Percentiles rank a stretch among this genome's conserved stretches.
These are phyloP conservation scores for Philypnodon macrostomus DNA, from an alignment of 2,797 vertebrate species.

Conservation along the genomic window DNA sequence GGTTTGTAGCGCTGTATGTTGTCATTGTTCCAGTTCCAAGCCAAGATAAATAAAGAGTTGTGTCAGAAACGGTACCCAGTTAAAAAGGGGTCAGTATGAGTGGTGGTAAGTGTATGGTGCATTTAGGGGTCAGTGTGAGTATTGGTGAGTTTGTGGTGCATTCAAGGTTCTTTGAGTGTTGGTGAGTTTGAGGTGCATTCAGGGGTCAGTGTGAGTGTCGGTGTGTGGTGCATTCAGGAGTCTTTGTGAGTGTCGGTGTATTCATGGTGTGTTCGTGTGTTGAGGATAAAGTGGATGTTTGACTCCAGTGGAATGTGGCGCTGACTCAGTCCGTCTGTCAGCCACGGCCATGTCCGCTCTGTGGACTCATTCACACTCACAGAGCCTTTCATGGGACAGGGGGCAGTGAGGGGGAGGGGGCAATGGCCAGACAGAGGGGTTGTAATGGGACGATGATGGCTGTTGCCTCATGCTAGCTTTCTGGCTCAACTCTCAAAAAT, in stretches of 20 bases:
- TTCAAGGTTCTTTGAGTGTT: too few relatives aligned
- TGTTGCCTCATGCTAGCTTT: conserved; percentile 75
- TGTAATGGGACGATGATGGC: conserved; percentile 37
- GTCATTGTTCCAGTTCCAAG: too few relatives aligned
- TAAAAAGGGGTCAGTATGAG: too few relatives aligned
- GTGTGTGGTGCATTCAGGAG: conserved; percentile 23
- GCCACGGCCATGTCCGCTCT: conserved; percentile 67
- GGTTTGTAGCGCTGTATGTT: too few relatives aligned
- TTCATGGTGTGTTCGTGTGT: conserved; percentile 32
- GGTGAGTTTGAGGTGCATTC: too few relatives aligned
- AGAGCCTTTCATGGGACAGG: conserved; percentile 40
- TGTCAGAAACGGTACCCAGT: too few relatives aligned
- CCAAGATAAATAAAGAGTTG: too few relatives aligned
- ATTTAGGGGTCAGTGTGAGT: too few relatives aligned
- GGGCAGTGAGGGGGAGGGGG: neutral
- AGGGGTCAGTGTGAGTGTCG: neutral
- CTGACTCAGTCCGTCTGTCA: conserved; percentile 81
- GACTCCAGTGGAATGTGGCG: conserved; percentile 80
- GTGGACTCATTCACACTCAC: conserved; percentile 73
- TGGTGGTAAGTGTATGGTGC: too few relatives aligned
- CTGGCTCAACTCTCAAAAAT: conserved; percentile 66
- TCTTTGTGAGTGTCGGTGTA: conserved; percentile 17
- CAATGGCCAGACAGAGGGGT: too few relatives aligned
- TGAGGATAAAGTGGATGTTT: conserved; percentile 72
- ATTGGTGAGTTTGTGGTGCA: too few relatives aligned